These are phyloP conservation scores for Cydia fagiglandana DNA, from an alignment of 1,140 invertebrate genomes.

Conservation along the genomic window DNA sequence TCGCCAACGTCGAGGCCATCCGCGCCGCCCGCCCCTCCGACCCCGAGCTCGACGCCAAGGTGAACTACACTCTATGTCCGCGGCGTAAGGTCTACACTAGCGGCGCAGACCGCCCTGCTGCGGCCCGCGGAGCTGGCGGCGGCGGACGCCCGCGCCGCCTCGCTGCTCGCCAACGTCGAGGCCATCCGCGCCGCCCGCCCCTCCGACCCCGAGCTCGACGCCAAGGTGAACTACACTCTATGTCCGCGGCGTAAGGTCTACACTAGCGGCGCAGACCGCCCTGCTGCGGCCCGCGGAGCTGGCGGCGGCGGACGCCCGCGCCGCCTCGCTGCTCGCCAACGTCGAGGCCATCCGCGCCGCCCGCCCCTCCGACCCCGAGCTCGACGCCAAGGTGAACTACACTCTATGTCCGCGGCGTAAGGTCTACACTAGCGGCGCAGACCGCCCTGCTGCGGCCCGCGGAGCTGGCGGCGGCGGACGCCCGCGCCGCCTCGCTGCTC, in stretches of 20 bases:
- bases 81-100: conserved; percentile 85
- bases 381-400: conserved; percentile 86
- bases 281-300: conserved; percentile 90
- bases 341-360: conserved; percentile 87
- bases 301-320: conserved; percentile 89
- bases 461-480: no score
- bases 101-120: conserved; percentile 87
- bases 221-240: conserved; percentile 81
- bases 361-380: conserved; percentile 84
- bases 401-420: not conserved
- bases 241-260: not conserved
- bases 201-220: conserved; percentile 87
- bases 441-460: no score
- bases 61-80: conserved; percentile 46
- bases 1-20: no score
- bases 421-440: conserved; percentile 83
- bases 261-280: conserved; percentile 86
- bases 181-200: conserved; percentile 83
- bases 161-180: conserved; percentile 87
- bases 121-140: conserved; percentile 90
- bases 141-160: conserved; percentile 87
- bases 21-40: no score
- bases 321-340: conserved; percentile 86
- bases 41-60: no score
- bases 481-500: no score